Conservation (phyloP, 2,888 invertebrate genomes). For the Eupsilia transversa region DNA sequence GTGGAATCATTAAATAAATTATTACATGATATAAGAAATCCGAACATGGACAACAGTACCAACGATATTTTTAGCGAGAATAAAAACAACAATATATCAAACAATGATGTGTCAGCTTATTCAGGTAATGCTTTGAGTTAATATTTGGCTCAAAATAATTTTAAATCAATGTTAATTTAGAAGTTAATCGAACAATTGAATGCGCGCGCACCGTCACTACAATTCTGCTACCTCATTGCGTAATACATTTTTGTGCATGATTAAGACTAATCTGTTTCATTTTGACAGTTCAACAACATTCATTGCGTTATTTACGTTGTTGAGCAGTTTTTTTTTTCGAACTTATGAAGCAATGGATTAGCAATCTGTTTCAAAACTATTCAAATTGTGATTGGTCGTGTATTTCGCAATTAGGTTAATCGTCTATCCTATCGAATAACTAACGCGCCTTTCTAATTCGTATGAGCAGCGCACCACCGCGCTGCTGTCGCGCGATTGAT, state of each 20-base stretch:
- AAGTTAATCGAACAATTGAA: background rate
- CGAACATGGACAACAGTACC: conserved; percentile 67
- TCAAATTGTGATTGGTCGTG: no score
- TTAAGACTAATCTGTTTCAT: no score
- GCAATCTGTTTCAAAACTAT: no score
- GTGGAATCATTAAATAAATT: conserved; percentile 76
- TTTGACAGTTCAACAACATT: no score
- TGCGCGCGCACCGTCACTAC: no score
- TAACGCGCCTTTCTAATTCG: background rate
- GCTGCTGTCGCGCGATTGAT: background rate
- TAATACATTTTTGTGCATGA: no score
- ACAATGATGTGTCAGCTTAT: conserved; percentile 24
- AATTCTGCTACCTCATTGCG: no score
- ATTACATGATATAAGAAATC: conserved; percentile 77
- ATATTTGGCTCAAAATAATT: background rate
- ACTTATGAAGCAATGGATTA: no score
- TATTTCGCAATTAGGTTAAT: no score
- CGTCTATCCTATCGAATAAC: background rate
- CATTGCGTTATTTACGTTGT: no score
- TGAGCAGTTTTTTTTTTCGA: no score
- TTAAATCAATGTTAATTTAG: background rate
- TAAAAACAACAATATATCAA: conserved; percentile 34
- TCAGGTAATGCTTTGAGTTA: conserved; percentile 43
- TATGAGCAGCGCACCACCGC: background rate
- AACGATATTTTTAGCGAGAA: conserved; percentile 71